These are phyloP conservation scores for Lordiphosa mommai DNA, from an alignment of 1,140 invertebrate genomes.

Conservation along the genomic window DNA sequence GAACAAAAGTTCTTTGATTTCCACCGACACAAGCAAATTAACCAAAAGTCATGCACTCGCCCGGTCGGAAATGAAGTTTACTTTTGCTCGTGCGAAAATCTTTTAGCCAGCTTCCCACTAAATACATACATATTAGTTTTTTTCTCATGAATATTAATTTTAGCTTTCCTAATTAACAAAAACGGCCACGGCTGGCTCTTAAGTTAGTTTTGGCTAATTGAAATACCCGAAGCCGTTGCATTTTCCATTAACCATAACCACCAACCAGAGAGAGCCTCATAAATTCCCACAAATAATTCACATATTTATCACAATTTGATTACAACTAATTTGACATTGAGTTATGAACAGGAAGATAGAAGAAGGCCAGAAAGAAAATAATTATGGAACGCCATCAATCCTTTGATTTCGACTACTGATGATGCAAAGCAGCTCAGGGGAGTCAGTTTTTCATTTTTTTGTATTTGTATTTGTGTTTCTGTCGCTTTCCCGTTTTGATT, in stretches of 20 bases:
- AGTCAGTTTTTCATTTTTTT: conserved; percentile 39
- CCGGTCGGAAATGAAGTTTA: conserved; percentile 49
- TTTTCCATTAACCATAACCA: conserved; percentile 2
- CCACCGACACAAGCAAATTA: conserved; percentile 49
- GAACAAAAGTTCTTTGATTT: conserved; percentile 66
- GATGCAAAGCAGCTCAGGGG: conserved; percentile 22
- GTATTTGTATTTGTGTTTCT: no score
- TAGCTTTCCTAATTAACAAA: conserved; percentile 49
- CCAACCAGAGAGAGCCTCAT: conserved; percentile 9
- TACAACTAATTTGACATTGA: conserved; percentile 75
- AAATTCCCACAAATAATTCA: conserved; percentile 44
- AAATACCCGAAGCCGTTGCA: conserved; percentile 10
- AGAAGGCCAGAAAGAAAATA: conserved; percentile 22
- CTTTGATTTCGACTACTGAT: conserved; percentile 33
- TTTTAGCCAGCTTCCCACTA: conserved; percentile 53
- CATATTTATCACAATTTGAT: conserved; percentile 64
- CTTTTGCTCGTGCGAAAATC: conserved; percentile 60
- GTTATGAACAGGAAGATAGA: conserved; percentile 40
- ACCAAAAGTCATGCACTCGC: conserved; percentile 62
- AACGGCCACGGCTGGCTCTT: conserved; percentile 19
- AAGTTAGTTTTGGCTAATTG: not conserved
- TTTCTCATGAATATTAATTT: conserved; percentile 59
- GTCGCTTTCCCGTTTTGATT: conserved; percentile 67
- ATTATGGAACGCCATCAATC: conserved; percentile 69
- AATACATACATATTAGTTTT: conserved; percentile 19